Evolutionary conservation across 2,888 invertebrate genomes (phyloP).

Genomic region (Campopleginae sp.): DNA sequence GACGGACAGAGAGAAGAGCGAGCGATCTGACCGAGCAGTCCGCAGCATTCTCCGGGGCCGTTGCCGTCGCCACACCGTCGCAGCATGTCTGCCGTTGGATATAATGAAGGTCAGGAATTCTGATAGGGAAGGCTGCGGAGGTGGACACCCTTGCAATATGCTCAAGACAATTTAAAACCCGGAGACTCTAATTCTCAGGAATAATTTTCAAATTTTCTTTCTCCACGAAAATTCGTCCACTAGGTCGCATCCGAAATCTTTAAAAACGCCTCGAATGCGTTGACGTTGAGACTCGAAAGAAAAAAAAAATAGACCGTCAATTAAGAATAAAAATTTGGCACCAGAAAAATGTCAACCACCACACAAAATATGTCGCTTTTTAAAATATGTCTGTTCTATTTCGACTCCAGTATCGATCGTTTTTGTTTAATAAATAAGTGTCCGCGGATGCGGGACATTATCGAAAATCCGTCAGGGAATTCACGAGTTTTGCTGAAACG

Average conservation of each 20-base stretch:
- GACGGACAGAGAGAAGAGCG: slow-evolving; percentile 31
- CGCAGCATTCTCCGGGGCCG: slow-evolving; percentile 51
- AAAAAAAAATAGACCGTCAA: neutral
- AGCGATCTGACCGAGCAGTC: slow-evolving; percentile 56
- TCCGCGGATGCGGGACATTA: neutral
- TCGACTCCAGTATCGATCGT: neutral
- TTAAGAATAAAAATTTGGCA: neutral
- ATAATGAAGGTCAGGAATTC: slow-evolving; percentile 71
- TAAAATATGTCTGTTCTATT: neutral
- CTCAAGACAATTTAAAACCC: slow-evolving; percentile 12
- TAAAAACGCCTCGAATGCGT: neutral
- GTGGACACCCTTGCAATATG: slow-evolving; percentile 51
- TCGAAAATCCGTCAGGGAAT: slow-evolving; percentile 14
- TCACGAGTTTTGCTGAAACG: slow-evolving; percentile 27
- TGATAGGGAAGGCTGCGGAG: slow-evolving; percentile 54
- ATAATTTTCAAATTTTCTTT: neutral
- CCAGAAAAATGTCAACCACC: neutral
- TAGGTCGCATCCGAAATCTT: neutral
- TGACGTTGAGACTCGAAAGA: neutral
- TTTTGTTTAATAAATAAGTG: neutral
- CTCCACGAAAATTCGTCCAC: slow-evolving; percentile 36
- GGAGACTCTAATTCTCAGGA: slow-evolving; percentile 24
- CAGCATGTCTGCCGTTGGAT: slow-evolving; percentile 59
- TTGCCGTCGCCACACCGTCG: slow-evolving; percentile 51
- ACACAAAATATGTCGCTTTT: neutral